Evolutionary conservation across 2,797 vertebrate genomes (phyloP).

Genomic region (Gymnothorax reevesii): DNA sequence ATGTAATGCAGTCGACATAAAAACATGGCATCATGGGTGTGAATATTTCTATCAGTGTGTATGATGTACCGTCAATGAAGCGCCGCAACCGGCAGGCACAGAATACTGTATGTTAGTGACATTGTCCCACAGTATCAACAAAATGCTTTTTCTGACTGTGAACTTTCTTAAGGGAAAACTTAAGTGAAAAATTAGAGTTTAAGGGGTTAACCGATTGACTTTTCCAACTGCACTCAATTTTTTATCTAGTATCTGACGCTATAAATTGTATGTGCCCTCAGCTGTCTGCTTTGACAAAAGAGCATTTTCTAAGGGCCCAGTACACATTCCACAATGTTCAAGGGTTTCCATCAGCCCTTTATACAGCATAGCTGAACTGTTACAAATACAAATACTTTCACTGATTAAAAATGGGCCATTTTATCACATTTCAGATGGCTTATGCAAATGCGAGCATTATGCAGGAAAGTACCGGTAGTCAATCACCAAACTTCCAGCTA

Average conservation of each 20-base stretch:
- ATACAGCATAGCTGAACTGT: neutral
- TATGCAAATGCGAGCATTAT: neutral
- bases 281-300: constrained; percentile 10
- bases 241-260: neutral
- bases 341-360: constrained; percentile 18
- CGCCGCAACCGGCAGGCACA: too few relatives aligned
- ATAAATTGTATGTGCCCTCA: constrained; percentile 2
- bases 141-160: too few relatives aligned
- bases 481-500: neutral
- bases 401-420: neutral
- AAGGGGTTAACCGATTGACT: too few relatives aligned
- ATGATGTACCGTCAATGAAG: too few relatives aligned
- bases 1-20: too few relatives aligned
- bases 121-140: too few relatives aligned
- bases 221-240: neutral
- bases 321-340: constrained; percentile 9
- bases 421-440: constrained; percentile 4
- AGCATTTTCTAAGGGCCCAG: neutral
- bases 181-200: too few relatives aligned
- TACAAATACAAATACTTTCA: constrained; percentile 17
- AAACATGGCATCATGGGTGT: too few relatives aligned
- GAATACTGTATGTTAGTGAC: too few relatives aligned
- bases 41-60: too few relatives aligned
- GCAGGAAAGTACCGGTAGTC: neutral
- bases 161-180: too few relatives aligned